phyloP scores from a whole-genome alignment of 2,113 vertebrate species.

The Cardinalis cardinalis region DNA sequence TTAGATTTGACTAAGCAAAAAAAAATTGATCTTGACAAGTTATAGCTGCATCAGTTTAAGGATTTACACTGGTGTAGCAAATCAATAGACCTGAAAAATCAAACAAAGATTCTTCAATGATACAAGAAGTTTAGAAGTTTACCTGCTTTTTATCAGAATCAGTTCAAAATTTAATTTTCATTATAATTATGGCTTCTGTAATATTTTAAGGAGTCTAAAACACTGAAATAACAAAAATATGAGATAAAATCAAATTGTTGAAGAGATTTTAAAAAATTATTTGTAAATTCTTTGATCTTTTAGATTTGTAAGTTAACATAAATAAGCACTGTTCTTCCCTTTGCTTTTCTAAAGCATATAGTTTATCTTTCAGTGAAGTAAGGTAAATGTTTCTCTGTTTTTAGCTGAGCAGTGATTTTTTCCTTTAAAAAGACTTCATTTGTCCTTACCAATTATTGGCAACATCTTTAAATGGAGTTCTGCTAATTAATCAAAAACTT shows the following conservation, averaged over 20 bases:
- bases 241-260: not conserved
- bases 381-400: not conserved
- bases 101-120: not conserved
- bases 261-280: not conserved
- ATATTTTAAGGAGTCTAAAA: not conserved
- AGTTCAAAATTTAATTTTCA: not conserved
- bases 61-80: not conserved
- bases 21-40: not conserved
- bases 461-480: constrained; percentile 1
- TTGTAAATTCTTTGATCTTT: not conserved
- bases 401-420: not conserved
- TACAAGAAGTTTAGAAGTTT: not conserved
- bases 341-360: not conserved
- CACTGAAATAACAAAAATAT: not conserved
- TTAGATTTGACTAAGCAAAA: not conserved
- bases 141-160: not conserved
- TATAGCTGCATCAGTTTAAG: not conserved
- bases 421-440: not conserved
- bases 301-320: not conserved
- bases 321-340: not conserved
- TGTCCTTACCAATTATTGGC: not conserved
- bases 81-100: not conserved
- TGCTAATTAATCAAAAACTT: constrained; percentile 48
- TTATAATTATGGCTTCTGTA: not conserved
- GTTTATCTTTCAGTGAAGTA: not conserved